Percentiles rank a stretch among this genome's conserved stretches.
phyloP scores from a whole-genome alignment of 2,888 invertebrate species.

The Spodoptera littoralis region DNA sequence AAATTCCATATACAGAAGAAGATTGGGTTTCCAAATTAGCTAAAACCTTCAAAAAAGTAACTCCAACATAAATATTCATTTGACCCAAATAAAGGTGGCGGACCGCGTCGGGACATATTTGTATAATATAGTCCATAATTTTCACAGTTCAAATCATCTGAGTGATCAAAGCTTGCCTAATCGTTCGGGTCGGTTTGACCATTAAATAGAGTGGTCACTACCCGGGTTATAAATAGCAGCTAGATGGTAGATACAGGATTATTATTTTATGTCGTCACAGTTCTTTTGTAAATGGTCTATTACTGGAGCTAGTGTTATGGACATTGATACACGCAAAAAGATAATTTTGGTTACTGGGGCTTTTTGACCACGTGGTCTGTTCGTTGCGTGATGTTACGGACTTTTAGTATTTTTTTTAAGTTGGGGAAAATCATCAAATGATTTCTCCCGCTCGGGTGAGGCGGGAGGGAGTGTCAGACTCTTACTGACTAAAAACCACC shows the following conservation, averaged over 20 bases:
- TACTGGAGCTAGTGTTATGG: no score
- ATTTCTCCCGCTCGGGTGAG: no score
- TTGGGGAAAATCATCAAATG: no score
- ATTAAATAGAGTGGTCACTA: conserved; percentile 45
- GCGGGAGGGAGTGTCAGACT: no score
- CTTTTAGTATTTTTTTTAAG: no score
- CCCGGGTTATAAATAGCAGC: conserved; percentile 38
- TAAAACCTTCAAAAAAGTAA: conserved; percentile 3
- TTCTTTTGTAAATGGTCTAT: neutral
- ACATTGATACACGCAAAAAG: no score
- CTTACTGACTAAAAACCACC: no score
- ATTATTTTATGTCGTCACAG: conserved; percentile 4
- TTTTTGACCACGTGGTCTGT: no score
- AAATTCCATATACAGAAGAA: no score
- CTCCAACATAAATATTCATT: conserved; percentile 32
- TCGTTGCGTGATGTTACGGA: no score
- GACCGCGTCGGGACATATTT: conserved; percentile 48
- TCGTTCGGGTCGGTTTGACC: conserved; percentile 57
- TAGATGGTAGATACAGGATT: conserved; percentile 9
- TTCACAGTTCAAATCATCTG: conserved; percentile 59
- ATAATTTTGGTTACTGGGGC: no score
- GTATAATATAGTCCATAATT: conserved; percentile 52
- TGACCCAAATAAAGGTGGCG: conserved; percentile 49
- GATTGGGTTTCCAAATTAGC: no score
- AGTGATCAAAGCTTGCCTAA: conserved; percentile 71